Evolutionary conservation across 2,113 vertebrate genomes (phyloP).

Genomic region (Anarhynchus alexandrinus): DNA sequence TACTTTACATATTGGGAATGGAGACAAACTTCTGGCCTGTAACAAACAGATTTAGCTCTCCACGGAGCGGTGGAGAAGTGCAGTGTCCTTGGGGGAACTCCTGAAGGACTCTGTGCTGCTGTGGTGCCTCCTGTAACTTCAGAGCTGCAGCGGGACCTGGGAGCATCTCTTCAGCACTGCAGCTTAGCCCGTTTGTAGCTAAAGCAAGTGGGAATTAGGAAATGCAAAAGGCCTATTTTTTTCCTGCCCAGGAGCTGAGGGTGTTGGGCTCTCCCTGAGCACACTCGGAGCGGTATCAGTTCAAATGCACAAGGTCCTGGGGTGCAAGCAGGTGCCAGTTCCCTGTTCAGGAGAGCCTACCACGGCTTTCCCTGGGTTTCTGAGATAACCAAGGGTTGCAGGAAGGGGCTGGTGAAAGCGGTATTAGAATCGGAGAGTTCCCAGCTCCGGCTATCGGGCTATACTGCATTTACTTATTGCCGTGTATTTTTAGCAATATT

Average conservation of each 20-base stretch:
- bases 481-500: background rate
- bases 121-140: background rate
- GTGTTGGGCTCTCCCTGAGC: background rate
- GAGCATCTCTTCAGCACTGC: background rate
- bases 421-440: background rate
- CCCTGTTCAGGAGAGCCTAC: background rate
- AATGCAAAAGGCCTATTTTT: background rate
- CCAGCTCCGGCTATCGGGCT: background rate
- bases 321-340: background rate
- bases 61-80: background rate
- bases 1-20: conserved; percentile 23
- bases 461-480: background rate
- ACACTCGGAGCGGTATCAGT: background rate
- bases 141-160: background rate
- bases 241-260: background rate
- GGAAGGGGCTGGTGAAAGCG: background rate
- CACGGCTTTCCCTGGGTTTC: background rate
- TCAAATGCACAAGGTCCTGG: accelerated
- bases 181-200: background rate
- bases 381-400: background rate
- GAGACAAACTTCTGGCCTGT: conserved; percentile 15
- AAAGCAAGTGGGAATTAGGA: background rate
- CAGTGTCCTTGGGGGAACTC: background rate
- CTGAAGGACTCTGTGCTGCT: background rate
- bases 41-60: background rate